Percentiles rank a stretch among this genome's conserved stretches.
phyloP scores from a whole-genome alignment of 2,113 vertebrate species.

The Hippocampus abdominalis region DNA sequence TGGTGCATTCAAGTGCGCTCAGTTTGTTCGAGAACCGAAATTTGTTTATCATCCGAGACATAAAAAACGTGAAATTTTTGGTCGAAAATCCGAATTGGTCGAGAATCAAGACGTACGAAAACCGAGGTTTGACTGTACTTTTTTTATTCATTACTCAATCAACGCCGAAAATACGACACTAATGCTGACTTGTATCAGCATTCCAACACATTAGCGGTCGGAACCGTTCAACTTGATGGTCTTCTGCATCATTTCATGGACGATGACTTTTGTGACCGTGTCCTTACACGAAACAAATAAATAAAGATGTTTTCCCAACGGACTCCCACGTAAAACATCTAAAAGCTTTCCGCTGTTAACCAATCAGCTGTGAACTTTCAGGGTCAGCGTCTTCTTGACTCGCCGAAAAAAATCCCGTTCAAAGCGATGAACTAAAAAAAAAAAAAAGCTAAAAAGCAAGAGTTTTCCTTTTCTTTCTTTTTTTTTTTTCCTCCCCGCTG shows the following conservation, averaged over 20 bases:
- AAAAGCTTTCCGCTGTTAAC: conserved; percentile 61
- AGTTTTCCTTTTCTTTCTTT: neutral
- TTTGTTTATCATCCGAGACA: too few species aligned
- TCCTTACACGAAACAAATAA: neutral
- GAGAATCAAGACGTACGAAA: too few species aligned
- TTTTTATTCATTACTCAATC: too few species aligned
- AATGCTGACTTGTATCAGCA: neutral
- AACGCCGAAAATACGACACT: too few species aligned
- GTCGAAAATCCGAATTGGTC: too few species aligned
- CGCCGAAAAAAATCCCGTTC: conserved; percentile 23
- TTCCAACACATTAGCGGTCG: neutral
- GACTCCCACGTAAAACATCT: conserved; percentile 39
- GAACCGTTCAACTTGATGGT: neutral
- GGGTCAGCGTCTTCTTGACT: conserved; percentile 31
- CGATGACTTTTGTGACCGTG: neutral
- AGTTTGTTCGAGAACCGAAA: too few species aligned
- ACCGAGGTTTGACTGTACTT: too few species aligned
- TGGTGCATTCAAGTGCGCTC: too few species aligned
- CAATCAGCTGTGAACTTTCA: conserved; percentile 60
- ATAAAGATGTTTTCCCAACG: conserved; percentile 14
- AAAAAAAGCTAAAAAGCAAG: conserved; percentile 28
- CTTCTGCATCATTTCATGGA: neutral
- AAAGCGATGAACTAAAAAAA: conserved; percentile 26
- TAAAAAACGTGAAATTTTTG: too few species aligned
- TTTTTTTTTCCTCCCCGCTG: neutral